phyloP scores from a whole-genome alignment of 64 coral and sea anemone genomes.

The Orbicella faveolata region DNA sequence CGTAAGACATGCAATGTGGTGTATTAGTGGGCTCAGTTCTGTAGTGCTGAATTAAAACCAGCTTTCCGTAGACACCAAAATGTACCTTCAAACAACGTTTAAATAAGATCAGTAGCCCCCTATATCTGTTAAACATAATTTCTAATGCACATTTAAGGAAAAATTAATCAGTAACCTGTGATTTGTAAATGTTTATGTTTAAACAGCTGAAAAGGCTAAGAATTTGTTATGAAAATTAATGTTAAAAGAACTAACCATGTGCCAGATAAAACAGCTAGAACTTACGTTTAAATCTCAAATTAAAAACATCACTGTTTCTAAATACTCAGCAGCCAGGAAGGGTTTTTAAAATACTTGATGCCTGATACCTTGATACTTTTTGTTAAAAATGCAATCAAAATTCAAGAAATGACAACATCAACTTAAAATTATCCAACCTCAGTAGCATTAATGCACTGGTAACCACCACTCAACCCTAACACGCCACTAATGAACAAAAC shows the following conservation, averaged over 20 bases:
- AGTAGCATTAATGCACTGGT: background rate
- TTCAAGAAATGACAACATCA: background rate
- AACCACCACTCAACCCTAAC: background rate
- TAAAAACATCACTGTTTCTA: background rate
- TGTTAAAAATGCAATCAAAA: too few relatives aligned
- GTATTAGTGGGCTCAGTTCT: too few relatives aligned
- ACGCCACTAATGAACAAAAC: background rate
- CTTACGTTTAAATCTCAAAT: too few relatives aligned
- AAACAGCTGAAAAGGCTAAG: background rate
- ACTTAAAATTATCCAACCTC: background rate
- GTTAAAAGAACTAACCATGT: background rate
- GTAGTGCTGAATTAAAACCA: too few relatives aligned
- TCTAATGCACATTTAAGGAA: background rate
- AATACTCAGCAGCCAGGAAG: background rate
- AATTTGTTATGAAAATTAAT: background rate
- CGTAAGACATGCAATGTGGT: too few relatives aligned
- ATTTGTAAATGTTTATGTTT: too few relatives aligned
- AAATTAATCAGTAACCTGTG: too few relatives aligned
- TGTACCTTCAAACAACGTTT: too few relatives aligned
- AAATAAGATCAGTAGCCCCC: slow-evolving; percentile 2
- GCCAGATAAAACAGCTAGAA: background rate
- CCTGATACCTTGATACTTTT: background rate
- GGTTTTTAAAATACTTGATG: background rate
- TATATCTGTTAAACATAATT: background rate
- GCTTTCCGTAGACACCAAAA: too few relatives aligned